Evolutionary conservation across 2,113 vertebrate genomes (phyloP), one percentile per base, ranked within the genome.

Genomic region (Chionomys nivalis): DNA sequence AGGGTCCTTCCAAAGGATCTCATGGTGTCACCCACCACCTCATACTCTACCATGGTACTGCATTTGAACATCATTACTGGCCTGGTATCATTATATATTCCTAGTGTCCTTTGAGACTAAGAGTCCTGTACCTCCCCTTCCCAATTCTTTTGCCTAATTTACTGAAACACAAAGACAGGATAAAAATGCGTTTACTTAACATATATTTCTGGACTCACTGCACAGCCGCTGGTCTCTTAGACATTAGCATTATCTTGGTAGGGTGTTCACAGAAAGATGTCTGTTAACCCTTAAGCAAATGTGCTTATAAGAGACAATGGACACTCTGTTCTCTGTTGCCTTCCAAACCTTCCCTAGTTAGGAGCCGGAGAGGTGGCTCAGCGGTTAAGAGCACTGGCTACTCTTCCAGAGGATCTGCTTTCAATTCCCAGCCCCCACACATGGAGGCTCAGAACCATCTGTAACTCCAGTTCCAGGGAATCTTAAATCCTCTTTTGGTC

Each of bases 281-380:
- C 90, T 68, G 12, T 66, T 73, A 90, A 75, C 5, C 3, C 94
- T 90, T 63, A 94, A 89, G 55, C 36, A 93, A 65, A 89, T 31
- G 42, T 23, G 7, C 13, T 77, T 82, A 14, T 28, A 44, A 87
- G 78, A 14, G 65, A 81, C 33, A 76, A 58, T 31, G 6, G 33
- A 33, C 17, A 66, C 78, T 58, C 66, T 5, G 49, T 28, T 33
- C 21, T 89, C 4, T 61, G 0, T 65, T 28, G 19, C 91, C 21
- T 91, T 91, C 24, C 72, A 73, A 90, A 76, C 39, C 72, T 42
- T 85, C 91, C 44, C 92, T 36, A 75, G 7, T 68, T 68, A 47
- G 44, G 24, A 47, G 2, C 9, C 66, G 5, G 63, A 49, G 61
- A 68, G 17, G 9, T 47, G 28, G 42, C 31, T 68, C 42, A 36